Conservation (phyloP, 2,888 invertebrate genomes). For the Cabera pusaria region DNA sequence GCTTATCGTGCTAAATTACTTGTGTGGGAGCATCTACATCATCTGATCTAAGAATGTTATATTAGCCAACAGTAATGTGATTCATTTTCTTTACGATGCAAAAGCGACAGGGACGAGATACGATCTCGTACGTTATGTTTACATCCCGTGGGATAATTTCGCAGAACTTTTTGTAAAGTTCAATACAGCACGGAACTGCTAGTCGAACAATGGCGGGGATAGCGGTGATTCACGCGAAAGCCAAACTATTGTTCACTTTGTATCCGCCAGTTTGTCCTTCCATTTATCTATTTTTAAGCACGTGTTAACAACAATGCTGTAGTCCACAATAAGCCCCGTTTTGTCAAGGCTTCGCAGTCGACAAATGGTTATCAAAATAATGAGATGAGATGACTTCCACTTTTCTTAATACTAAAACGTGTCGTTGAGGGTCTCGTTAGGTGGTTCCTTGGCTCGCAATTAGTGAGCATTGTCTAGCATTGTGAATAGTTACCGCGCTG, state of each 20-base stretch:
- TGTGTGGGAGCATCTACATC: conserved; percentile 8
- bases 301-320: conserved; percentile 27
- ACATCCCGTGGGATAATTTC: conserved; percentile 22
- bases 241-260: conserved; percentile 28
- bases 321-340: conserved; percentile 7
- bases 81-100: not conserved
- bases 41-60: conserved; percentile 9
- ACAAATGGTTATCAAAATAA: conserved; percentile 19
- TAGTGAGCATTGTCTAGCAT: conserved; percentile 55
- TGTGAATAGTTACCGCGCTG: conserved; percentile 46
- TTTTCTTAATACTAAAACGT: conserved; percentile 47
- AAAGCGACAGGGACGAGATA: not conserved
- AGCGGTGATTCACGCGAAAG: conserved; percentile 34
- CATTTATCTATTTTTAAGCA: conserved; percentile 29
- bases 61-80: conserved; percentile 5
- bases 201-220: conserved; percentile 27
- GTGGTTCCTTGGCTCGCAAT: conserved; percentile 49
- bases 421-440: conserved; percentile 42
- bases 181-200: conserved; percentile 22
- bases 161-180: conserved; percentile 24
- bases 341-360: conserved; percentile 1
- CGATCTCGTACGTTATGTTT: not conserved
- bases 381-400: conserved; percentile 45
- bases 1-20: not conserved
- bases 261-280: conserved; percentile 24